Percentiles rank a stretch among this genome's conserved stretches.
Conservation (phyloP, 2,888 invertebrate species). For the Erebia ligea region DNA sequence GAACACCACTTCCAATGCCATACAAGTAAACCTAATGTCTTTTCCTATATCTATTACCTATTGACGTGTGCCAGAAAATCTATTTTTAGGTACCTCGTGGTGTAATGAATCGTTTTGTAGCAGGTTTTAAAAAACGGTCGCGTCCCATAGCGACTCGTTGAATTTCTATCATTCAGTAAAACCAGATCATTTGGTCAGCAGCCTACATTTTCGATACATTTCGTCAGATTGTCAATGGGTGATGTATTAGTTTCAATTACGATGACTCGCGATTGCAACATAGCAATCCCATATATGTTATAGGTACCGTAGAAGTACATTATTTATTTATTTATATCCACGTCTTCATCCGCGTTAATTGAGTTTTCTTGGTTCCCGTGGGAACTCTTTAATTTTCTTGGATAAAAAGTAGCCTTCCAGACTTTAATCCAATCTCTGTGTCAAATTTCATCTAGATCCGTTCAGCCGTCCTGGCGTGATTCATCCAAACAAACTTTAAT, state of each 20-base stretch:
- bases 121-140: slow-evolving; percentile 35
- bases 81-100: slow-evolving; percentile 18
- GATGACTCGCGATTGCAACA: not conserved
- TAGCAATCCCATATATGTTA: too few species aligned
- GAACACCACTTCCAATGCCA: not conserved
- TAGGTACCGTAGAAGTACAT: too few species aligned
- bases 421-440: too few species aligned
- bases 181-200: slow-evolving; percentile 42
- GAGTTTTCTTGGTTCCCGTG: too few species aligned
- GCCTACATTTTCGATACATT: slow-evolving; percentile 35
- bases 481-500: too few species aligned
- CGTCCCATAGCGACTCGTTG: slow-evolving; percentile 35
- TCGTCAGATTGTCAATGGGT: slow-evolving; percentile 31
- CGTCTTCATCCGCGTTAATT: too few species aligned
- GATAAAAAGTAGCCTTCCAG: too few species aligned
- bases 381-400: too few species aligned
- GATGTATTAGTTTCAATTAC: slow-evolving; percentile 8
- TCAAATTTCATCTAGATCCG: too few species aligned
- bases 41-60: not conserved
- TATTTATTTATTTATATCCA: too few species aligned
- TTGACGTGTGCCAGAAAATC: slow-evolving; percentile 12
- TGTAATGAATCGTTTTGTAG: slow-evolving; percentile 27
- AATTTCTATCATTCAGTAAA: slow-evolving; percentile 47
- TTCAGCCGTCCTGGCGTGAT: too few species aligned
- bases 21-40: not conserved